A percentile compares a stretch with the other conserved stretches of the same genome.
These are phyloP conservation scores for Anneissia japonica DNA, from an alignment of 35 echinoderm and acorn worm genomes.

Conservation along the genomic window DNA sequence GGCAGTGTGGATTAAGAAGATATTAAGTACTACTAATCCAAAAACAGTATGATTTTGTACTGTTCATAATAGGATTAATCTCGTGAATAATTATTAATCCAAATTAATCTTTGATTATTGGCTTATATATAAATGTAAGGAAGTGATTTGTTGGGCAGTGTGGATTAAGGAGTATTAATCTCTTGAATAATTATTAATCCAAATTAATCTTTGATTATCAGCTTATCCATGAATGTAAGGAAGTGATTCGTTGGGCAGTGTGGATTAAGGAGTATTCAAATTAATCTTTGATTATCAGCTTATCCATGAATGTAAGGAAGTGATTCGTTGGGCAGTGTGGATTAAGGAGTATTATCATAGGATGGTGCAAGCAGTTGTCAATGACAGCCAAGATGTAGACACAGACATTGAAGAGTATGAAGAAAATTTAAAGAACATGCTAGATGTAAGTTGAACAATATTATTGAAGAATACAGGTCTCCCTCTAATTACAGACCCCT, in stretches of 20 bases:
- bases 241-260: constrained; percentile 59
- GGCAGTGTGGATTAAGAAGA: neutral
- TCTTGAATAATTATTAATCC: neutral
- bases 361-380: constrained; percentile 43
- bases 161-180: neutral
- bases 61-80: no score
- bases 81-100: no score
- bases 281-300: constrained; percentile 37
- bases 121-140: no score
- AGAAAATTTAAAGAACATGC: constrained; percentile 81
- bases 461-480: no score
- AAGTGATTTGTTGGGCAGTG: no score
- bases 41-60: no score
- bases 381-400: constrained; percentile 66
- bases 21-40: no score
- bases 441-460: constrained; percentile 61
- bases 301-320: constrained; percentile 79
- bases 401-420: constrained; percentile 98
- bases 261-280: constrained; percentile 57
- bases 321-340: constrained; percentile 46
- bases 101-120: no score
- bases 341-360: constrained; percentile 81
- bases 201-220: constrained; percentile 10
- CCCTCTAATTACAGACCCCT: no score
- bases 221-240: constrained; percentile 81